phyloP scores from a whole-genome alignment of 1,140 invertebrate genomes.

The Calephelis virginiensis region DNA sequence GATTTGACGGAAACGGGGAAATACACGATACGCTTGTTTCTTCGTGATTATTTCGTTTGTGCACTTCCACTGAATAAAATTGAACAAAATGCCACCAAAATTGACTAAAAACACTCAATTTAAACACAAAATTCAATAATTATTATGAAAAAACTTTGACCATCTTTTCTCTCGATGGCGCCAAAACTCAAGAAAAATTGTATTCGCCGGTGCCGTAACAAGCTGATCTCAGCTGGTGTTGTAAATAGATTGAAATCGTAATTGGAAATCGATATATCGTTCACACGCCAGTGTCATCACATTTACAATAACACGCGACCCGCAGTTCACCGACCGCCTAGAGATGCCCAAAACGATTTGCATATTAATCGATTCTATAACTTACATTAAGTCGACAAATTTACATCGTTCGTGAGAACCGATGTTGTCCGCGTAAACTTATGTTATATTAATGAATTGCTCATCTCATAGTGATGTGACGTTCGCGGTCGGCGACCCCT shows the following conservation, averaged over 20 bases:
- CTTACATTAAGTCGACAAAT: slow-evolving; percentile 76
- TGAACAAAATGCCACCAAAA: too few relatives aligned
- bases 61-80: too few relatives aligned
- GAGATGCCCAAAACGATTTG: slow-evolving; percentile 73
- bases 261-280: slow-evolving; percentile 27
- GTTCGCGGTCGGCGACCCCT: slow-evolving; percentile 53
- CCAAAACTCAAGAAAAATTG: too few relatives aligned
- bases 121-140: too few relatives aligned
- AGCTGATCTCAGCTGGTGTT: too few relatives aligned
- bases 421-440: slow-evolving; percentile 67
- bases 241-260: slow-evolving; percentile 8
- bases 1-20: too few relatives aligned
- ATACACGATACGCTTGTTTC: too few relatives aligned
- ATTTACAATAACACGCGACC: slow-evolving; percentile 60
- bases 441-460: slow-evolving; percentile 78
- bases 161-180: too few relatives aligned
- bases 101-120: too few relatives aligned
- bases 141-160: too few relatives aligned
- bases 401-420: slow-evolving; percentile 77
- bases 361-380: slow-evolving; percentile 78
- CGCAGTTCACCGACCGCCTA: slow-evolving; percentile 70
- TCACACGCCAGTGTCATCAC: slow-evolving; percentile 59
- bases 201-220: too few relatives aligned
- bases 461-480: slow-evolving; percentile 48
- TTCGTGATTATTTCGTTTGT: too few relatives aligned